Conservation (phyloP, 2,888 invertebrate genomes). For the Bhutanitis thaidina region DNA sequence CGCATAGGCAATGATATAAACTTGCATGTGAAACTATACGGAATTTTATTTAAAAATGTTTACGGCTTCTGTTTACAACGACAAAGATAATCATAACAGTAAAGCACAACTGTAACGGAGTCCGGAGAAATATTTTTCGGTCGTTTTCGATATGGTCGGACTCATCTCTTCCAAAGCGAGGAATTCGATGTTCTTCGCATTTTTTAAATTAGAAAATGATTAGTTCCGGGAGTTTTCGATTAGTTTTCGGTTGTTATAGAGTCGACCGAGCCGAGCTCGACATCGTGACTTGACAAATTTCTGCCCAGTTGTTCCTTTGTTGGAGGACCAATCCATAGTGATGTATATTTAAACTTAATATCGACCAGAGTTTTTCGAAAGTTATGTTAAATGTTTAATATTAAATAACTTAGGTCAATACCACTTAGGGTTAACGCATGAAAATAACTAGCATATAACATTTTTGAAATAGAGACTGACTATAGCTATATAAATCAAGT, state of each 20-base stretch:
- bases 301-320: slow-evolving; percentile 58
- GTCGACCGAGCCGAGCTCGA: slow-evolving; percentile 36
- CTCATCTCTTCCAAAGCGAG: slow-evolving; percentile 37
- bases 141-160: slow-evolving; percentile 37
- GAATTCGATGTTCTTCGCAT: slow-evolving; percentile 53
- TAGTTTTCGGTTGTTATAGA: slow-evolving; percentile 62
- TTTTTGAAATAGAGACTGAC: too few relatives aligned
- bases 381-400: too few relatives aligned
- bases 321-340: slow-evolving; percentile 41
- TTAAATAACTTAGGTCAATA: too few relatives aligned
- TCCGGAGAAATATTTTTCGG: slow-evolving; percentile 11
- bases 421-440: too few relatives aligned
- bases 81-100: neutral
- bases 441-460: too few relatives aligned
- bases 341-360: slow-evolving; percentile 3
- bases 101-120: slow-evolving; percentile 3
- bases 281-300: slow-evolving; percentile 71
- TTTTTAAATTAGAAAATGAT: slow-evolving; percentile 68
- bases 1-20: slow-evolving; percentile 13
- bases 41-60: slow-evolving; percentile 13
- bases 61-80: slow-evolving; percentile 10
- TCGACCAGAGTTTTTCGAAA: too few relatives aligned
- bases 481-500: too few relatives aligned
- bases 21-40: slow-evolving; percentile 28
- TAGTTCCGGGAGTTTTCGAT: slow-evolving; percentile 74